phyloP scores from a whole-genome alignment of 2,113 vertebrate species.

The Psilopogon haemacephalus region DNA sequence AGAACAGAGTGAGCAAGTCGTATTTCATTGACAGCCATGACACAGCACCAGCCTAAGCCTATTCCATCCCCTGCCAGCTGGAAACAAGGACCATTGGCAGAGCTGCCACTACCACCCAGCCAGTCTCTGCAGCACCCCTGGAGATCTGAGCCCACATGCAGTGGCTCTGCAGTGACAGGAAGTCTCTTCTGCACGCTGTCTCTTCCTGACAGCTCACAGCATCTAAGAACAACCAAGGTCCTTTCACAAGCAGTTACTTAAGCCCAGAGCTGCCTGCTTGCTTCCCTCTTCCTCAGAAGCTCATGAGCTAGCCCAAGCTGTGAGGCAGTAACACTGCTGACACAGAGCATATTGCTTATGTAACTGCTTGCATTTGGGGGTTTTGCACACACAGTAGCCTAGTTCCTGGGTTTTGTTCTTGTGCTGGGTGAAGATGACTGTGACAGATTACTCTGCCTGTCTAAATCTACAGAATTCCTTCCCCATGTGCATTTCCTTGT shows the following conservation, averaged over 20 bases:
- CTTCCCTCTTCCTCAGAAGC: not conserved
- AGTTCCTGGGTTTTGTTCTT: not conserved
- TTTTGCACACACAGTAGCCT: not conserved
- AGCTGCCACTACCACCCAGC: not conserved
- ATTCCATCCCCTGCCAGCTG: not conserved
- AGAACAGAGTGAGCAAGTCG: not conserved
- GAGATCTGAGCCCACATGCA: not conserved
- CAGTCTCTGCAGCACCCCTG: not conserved
- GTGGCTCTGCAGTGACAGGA: not conserved
- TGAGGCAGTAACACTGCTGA: not conserved
- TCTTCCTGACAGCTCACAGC: constrained; percentile 1
- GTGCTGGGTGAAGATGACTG: not conserved
- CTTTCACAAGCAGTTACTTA: not conserved
- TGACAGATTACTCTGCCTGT: not conserved
- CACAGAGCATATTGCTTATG: not conserved
- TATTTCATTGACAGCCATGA: constrained; percentile 32
- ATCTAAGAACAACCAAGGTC: not conserved
- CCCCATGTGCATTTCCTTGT: not conserved
- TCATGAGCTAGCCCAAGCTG: not conserved
- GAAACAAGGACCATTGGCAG: not conserved
- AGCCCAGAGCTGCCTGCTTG: not conserved
- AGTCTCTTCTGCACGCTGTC: not conserved
- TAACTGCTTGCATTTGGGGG: not conserved
- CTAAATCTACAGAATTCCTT: not conserved
- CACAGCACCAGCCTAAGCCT: not conserved